A percentile compares a stretch with the other conserved stretches of the same genome.
Evolutionary conservation across 2,888 invertebrate species (phyloP).

Genomic region (Aleiodes alternator): DNA sequence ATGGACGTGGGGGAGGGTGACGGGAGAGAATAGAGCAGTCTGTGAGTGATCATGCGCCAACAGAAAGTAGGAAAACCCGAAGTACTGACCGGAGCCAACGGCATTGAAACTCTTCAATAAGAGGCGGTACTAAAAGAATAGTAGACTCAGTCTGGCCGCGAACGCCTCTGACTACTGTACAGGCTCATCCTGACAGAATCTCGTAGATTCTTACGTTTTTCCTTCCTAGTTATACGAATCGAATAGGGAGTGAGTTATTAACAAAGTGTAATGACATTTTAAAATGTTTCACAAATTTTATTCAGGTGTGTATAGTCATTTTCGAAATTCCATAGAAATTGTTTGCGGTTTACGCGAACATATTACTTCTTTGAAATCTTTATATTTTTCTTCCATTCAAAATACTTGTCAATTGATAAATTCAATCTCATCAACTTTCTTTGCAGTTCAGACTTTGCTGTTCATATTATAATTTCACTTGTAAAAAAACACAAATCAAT

Average conservation of each 20-base stretch:
- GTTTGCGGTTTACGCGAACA: no score
- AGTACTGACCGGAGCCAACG: slow-evolving; percentile 43
- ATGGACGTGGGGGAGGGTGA: neutral
- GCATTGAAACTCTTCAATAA: slow-evolving; percentile 45
- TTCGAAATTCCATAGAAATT: no score
- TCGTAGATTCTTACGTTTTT: neutral
- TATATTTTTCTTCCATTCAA: no score
- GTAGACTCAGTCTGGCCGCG: slow-evolving; percentile 69
- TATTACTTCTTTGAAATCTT: no score
- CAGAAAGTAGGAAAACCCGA: slow-evolving; percentile 33
- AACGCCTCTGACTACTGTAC: slow-evolving; percentile 68
- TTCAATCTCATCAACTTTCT: no score
- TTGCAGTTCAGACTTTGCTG: no score
- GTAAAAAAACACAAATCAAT: no score
- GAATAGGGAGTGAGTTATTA: neutral
- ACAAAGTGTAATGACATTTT: neutral
- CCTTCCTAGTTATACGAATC: neutral
- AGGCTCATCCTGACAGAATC: slow-evolving; percentile 24
- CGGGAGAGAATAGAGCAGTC: slow-evolving; percentile 26
- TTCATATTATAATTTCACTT: no score
- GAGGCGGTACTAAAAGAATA: slow-evolving; percentile 51
- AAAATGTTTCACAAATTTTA: neutral
- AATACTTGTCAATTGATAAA: no score
- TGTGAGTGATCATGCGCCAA: slow-evolving; percentile 53
- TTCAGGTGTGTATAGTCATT: neutral